Percentiles rank a stretch among this genome's conserved stretches.
Evolutionary conservation across 1,140 invertebrate genomes (phyloP).

Genomic region (Drosophila tsacasi): DNA sequence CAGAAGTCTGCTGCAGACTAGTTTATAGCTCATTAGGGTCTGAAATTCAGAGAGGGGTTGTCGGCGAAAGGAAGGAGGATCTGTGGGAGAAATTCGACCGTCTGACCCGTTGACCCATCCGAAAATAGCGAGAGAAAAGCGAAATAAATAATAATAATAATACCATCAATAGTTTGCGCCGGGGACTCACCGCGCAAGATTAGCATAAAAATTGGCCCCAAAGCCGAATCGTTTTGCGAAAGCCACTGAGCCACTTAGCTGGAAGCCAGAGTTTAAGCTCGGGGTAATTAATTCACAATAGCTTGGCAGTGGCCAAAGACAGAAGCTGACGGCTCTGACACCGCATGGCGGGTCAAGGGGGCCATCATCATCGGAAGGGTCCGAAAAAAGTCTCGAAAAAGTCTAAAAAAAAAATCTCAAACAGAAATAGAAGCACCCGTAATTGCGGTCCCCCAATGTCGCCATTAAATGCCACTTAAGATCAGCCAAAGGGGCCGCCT

Average conservation of each 20-base stretch:
- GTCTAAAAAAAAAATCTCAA: neutral
- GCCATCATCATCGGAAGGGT: constrained; percentile 7
- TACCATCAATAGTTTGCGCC: constrained; percentile 45
- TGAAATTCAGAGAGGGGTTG: neutral
- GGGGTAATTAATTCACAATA: constrained; percentile 50
- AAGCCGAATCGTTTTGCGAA: constrained; percentile 46
- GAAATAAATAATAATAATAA: constrained; percentile 23
- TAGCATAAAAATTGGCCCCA: constrained; percentile 61
- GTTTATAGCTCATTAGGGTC: constrained; percentile 13
- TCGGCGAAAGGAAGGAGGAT: constrained; percentile 16
- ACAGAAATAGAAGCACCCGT: constrained; percentile 28
- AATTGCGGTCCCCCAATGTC: constrained; percentile 33
- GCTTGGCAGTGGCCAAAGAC: constrained; percentile 20
- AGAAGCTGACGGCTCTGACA: constrained; percentile 28
- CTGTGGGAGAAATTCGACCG: constrained; percentile 35
- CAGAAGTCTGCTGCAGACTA: constrained; percentile 24
- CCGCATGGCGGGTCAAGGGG: constrained; percentile 29
- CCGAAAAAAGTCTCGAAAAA: constrained; percentile 1
- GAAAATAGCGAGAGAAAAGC: constrained; percentile 27
- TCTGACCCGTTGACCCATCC: constrained; percentile 40
- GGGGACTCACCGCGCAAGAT: constrained; percentile 64
- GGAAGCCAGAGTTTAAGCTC: constrained; percentile 35
- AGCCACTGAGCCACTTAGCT: constrained; percentile 38
- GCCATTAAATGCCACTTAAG: constrained; percentile 77
- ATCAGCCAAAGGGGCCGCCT: constrained; percentile 9